Conservation (phyloP, 2,113 vertebrate species). For the Microcebus murinus region DNA sequence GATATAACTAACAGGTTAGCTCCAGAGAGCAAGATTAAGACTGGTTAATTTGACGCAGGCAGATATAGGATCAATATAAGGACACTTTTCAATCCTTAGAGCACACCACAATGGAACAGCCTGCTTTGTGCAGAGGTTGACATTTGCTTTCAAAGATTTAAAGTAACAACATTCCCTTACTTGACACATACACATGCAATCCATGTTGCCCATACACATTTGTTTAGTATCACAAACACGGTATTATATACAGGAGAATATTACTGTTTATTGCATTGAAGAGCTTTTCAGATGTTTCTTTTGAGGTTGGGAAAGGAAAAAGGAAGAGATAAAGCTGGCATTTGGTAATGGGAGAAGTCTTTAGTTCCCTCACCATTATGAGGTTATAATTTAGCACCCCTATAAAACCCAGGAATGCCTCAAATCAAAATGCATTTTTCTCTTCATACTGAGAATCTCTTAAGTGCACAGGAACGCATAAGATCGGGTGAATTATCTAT, state of each 20-base stretch:
- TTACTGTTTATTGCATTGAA: background rate
- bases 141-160: slow-evolving; percentile 1
- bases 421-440: slow-evolving; percentile 72
- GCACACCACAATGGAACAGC: background rate
- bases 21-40: background rate
- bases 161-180: background rate
- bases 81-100: slow-evolving; percentile 11
- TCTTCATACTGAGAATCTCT: slow-evolving; percentile 71
- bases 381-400: slow-evolving; percentile 65
- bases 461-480: slow-evolving; percentile 73
- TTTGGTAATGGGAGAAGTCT: slow-evolving; percentile 21
- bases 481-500: slow-evolving; percentile 68
- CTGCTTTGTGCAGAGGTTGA: background rate
- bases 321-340: slow-evolving; percentile 48
- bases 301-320: background rate
- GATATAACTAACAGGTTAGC: background rate
- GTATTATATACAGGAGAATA: background rate
- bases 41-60: background rate
- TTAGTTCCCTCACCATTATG: slow-evolving; percentile 8
- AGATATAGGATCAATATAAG: background rate
- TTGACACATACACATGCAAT: background rate
- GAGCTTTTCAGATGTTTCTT: slow-evolving; percentile 50
- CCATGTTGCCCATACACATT: background rate
- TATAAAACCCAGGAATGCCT: slow-evolving; percentile 77
- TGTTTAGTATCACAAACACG: background rate